Conservation (phyloP, 2,113 vertebrate species). For the Falco punctatus region DNA sequence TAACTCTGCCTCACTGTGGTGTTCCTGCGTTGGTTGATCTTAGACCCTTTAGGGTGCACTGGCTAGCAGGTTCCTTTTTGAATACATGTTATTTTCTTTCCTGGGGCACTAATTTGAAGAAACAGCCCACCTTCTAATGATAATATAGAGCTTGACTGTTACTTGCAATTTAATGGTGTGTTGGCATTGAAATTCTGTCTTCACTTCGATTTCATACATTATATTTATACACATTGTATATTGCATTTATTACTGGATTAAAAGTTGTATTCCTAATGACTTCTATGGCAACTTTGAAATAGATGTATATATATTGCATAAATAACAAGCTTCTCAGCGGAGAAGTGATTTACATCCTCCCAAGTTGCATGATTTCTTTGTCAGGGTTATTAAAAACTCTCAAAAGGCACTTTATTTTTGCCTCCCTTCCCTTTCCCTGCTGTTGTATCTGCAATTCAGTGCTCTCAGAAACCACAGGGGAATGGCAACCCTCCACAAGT, state of each 20-base stretch:
- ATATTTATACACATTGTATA: neutral
- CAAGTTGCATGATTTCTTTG: slow-evolving; percentile 34
- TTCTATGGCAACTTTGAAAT: slow-evolving; percentile 25
- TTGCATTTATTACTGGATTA: slow-evolving; percentile 25
- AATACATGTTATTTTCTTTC: neutral
- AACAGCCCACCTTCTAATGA: neutral
- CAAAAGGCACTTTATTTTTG: slow-evolving; percentile 52
- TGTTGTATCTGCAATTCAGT: neutral
- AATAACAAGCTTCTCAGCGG: slow-evolving; percentile 31
- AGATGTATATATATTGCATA: slow-evolving; percentile 20
- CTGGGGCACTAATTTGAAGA: slow-evolving; percentile 14
- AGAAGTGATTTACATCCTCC: slow-evolving; percentile 47
- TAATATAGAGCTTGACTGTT: neutral
- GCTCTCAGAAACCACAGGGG: neutral
- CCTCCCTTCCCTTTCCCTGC: neutral
- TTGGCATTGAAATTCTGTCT: slow-evolving; percentile 6
- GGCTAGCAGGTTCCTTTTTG: neutral
- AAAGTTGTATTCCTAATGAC: slow-evolving; percentile 24
- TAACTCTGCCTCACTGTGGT: neutral
- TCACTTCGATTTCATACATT: neutral
- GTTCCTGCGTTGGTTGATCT: neutral
- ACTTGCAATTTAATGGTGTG: neutral
- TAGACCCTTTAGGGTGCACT: neutral
- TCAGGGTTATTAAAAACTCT: slow-evolving; percentile 48
- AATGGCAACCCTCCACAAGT: neutral